A percentile compares a stretch with the other conserved stretches of the same genome.
Conservation (phyloP, 2,797 vertebrate species). For the Sebastes dallii region DNA sequence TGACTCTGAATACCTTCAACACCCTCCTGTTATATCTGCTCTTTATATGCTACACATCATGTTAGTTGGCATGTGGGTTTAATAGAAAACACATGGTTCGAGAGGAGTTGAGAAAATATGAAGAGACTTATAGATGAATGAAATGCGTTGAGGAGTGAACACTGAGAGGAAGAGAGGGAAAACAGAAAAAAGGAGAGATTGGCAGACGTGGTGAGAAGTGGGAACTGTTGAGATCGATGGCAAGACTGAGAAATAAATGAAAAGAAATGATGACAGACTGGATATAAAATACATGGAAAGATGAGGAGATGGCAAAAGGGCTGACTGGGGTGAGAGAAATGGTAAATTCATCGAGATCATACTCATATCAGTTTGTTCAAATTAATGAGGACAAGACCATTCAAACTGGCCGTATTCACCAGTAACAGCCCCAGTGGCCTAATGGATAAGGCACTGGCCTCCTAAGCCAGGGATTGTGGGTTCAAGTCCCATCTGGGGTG, state of each 20-base stretch:
- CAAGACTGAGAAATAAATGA: constrained; percentile 5
- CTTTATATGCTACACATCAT: not conserved
- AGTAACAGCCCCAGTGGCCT: constrained; percentile 17
- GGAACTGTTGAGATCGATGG: not conserved
- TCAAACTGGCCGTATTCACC: too few relatives aligned
- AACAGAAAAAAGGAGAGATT: not conserved
- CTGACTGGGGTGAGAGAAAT: constrained; percentile 11
- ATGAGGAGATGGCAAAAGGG: not conserved
- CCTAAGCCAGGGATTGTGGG: constrained; percentile 82
- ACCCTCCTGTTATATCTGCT: not conserved
- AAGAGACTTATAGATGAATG: not conserved
- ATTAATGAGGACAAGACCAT: not conserved
- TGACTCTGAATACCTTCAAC: not conserved
- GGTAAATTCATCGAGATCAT: not conserved
- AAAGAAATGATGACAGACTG: constrained; percentile 5
- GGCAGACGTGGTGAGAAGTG: not conserved
- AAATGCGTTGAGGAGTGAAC: not conserved
- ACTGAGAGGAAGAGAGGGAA: not conserved
- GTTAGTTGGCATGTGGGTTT: not conserved
- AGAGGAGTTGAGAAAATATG: not conserved
- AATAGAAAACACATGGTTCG: not conserved
- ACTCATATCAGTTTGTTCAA: not conserved
- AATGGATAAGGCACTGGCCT: constrained; percentile 81
- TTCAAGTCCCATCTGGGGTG: constrained; percentile 78
- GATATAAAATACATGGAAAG: constrained; percentile 8